A percentile compares a stretch with the other conserved stretches of the same genome.
These are phyloP conservation scores for Chironomus striatipennis DNA, from an alignment of 1,140 invertebrate species.

Conservation along the genomic window DNA sequence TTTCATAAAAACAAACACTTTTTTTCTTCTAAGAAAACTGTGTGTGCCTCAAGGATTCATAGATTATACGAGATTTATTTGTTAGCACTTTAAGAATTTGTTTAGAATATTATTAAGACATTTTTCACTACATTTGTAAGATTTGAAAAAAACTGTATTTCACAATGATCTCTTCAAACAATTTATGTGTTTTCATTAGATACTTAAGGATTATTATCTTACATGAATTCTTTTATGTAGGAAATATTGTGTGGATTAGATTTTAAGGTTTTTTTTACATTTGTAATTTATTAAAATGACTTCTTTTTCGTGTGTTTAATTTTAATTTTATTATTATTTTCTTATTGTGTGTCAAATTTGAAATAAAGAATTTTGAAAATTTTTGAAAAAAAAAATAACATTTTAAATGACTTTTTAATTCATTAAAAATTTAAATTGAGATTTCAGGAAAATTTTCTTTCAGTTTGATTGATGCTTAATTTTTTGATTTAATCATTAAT, in stretches of 20 bases:
- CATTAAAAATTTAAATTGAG: no score
- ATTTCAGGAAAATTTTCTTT: no score
- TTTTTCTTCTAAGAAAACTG: background rate
- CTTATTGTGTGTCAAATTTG: background rate
- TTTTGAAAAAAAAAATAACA: background rate
- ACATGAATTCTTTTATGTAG: background rate
- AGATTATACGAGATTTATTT: background rate
- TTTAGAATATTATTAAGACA: background rate
- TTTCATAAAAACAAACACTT: background rate
- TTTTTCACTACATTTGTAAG: slow-evolving; percentile 1
- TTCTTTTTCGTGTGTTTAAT: background rate
- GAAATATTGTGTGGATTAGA: background rate
- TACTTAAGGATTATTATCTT: background rate
- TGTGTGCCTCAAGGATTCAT: slow-evolving; percentile 20
- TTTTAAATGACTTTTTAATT: no score
- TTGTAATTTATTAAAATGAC: background rate
- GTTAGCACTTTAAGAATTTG: background rate
- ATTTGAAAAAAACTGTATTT: slow-evolving; percentile 11
- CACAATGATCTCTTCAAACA: slow-evolving; percentile 23
- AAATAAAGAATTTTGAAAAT: background rate
- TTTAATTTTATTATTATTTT: background rate
- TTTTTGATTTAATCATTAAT: no score
- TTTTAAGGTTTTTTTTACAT: background rate
- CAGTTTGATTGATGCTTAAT: no score
- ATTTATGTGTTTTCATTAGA: slow-evolving; percentile 9